These are phyloP conservation scores for Pristionchus maxplancki DNA, from an alignment of 2,888 invertebrate species.

Conservation along the genomic window DNA sequence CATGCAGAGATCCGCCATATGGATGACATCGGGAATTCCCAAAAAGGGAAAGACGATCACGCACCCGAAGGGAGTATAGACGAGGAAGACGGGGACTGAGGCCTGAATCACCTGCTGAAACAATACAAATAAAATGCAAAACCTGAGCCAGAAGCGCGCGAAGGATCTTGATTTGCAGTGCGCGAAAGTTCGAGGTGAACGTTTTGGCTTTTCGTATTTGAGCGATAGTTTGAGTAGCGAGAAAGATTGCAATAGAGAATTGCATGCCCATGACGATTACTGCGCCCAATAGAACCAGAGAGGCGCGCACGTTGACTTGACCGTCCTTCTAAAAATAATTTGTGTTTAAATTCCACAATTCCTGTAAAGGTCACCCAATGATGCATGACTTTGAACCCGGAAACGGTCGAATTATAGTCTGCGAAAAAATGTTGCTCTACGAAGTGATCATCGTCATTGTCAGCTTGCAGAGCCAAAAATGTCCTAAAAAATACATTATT, in stretches of 20 bases:
- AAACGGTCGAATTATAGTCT: neutral
- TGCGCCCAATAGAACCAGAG: neutral
- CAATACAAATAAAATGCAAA: neutral
- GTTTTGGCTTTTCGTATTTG: neutral
- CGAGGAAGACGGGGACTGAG: neutral
- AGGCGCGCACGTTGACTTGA: neutral
- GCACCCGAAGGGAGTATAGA: neutral
- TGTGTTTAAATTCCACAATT: neutral
- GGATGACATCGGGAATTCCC: neutral
- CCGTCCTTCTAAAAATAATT: neutral
- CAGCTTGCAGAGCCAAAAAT: neutral
- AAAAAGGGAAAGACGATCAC: neutral
- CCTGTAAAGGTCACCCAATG: neutral
- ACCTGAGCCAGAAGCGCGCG: neutral
- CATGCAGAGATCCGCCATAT: neutral
- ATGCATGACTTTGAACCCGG: neutral
- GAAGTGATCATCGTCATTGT: neutral
- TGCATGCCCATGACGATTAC: neutral
- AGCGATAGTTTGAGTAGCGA: neutral
- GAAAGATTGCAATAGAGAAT: neutral
- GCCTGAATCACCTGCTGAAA: neutral
- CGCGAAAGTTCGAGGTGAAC: neutral
- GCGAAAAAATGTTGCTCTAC: neutral
- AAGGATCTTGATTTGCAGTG: neutral
- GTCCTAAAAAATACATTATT: neutral